Evolutionary conservation across 2,888 invertebrate species (phyloP).

Genomic region (Omphaloscelis lunosa): DNA sequence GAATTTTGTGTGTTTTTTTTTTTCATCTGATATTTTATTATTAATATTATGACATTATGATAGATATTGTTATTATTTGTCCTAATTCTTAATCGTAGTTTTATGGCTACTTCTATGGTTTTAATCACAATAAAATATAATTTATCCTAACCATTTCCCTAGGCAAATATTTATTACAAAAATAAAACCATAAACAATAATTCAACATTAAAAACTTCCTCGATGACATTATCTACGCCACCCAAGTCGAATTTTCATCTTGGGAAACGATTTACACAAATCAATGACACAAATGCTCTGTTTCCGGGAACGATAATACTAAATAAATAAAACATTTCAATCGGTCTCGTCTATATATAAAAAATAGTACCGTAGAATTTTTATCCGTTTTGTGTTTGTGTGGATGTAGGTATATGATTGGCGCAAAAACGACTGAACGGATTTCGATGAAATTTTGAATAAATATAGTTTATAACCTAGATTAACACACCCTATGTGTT

Average conservation of each 20-base stretch:
- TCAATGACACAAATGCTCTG: constrained; percentile 20
- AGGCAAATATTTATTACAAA: constrained; percentile 6
- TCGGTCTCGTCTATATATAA: constrained; percentile 21
- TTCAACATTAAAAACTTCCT: constrained; percentile 10
- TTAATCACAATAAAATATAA: constrained; percentile 24
- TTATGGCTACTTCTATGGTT: neutral
- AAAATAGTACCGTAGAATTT: neutral
- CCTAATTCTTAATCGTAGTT: constrained; percentile 5
- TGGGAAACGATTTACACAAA: constrained; percentile 41
- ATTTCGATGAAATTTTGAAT: neutral
- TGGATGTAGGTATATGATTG: neutral
- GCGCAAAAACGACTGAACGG: neutral
- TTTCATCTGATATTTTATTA: neutral
- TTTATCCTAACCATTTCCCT: neutral
- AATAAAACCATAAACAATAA: neutral
- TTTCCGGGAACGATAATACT: constrained; percentile 47
- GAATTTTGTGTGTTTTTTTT: neutral
- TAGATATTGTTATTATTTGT: constrained; percentile 1
- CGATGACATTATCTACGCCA: constrained; percentile 38
- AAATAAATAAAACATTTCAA: constrained; percentile 66
- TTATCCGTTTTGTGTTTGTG: neutral
- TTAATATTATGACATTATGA: neutral
- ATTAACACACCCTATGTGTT: too few species aligned
- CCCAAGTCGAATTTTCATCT: constrained; percentile 53
- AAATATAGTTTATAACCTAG: neutral